A percentile compares a stretch with the other conserved stretches of the same genome.
phyloP scores from a whole-genome alignment of 1,140 invertebrate genomes.

The Teleogryllus occipitalis region DNA sequence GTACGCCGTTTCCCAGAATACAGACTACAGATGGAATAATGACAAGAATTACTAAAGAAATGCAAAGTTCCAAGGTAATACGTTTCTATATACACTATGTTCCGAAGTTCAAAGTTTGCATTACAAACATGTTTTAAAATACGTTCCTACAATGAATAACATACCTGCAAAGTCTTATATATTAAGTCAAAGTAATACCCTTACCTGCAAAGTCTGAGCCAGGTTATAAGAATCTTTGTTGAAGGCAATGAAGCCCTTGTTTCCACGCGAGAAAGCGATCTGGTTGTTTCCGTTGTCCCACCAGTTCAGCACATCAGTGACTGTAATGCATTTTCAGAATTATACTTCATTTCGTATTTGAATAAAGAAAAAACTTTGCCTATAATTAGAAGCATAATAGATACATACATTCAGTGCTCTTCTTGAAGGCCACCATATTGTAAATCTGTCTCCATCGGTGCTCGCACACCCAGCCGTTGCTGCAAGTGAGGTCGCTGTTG shows the following conservation, averaged over 20 bases:
- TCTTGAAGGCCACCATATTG: conserved; percentile 71
- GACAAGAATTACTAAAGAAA: no score
- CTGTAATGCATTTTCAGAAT: conserved; percentile 21
- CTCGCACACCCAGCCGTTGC: conserved; percentile 80
- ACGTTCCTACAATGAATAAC: no score
- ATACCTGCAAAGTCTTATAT: no score
- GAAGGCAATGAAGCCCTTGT: conserved; percentile 63
- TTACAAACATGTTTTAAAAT: no score
- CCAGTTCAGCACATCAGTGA: conserved; percentile 50
- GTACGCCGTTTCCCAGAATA: no score
- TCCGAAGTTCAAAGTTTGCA: no score
- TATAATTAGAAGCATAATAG: background rate
- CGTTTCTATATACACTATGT: no score
- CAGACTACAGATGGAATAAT: no score
- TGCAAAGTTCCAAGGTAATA: no score
- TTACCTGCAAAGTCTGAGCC: conserved; percentile 42
- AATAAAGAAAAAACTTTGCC: background rate
- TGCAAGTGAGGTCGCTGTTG: conserved; percentile 56
- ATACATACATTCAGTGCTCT: conserved; percentile 42
- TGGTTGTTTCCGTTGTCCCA: conserved; percentile 65
- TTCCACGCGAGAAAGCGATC: conserved; percentile 65
- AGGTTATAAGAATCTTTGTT: conserved; percentile 48
- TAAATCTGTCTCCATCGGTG: conserved; percentile 77
- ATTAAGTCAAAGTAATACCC: background rate
- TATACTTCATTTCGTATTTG: conserved; percentile 10